phyloP scores from a whole-genome alignment of 2,113 vertebrate genomes.

The Mustelus asterias region DNA sequence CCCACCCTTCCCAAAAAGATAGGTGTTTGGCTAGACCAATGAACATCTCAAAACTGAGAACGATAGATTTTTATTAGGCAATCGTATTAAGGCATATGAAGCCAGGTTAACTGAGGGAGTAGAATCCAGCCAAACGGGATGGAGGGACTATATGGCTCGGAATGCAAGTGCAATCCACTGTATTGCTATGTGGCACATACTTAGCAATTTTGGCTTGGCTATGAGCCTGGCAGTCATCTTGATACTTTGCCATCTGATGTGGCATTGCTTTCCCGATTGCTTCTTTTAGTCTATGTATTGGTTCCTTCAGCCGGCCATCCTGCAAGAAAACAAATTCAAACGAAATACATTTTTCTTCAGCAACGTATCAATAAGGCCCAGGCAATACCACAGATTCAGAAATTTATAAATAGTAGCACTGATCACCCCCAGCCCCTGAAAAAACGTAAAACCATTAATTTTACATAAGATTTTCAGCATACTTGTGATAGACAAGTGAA shows the following conservation, averaged over 20 bases:
- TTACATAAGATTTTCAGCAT: background rate
- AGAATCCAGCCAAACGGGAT: background rate
- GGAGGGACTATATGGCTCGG: background rate
- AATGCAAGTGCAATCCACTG: background rate
- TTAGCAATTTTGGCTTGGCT: constrained; percentile 73
- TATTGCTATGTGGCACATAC: constrained; percentile 55
- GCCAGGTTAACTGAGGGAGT: background rate
- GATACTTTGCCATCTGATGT: constrained; percentile 78
- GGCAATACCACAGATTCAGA: background rate
- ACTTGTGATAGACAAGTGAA: background rate
- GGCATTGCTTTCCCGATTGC: constrained; percentile 80
- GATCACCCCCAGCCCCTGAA: background rate
- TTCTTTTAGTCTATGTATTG: constrained; percentile 76
- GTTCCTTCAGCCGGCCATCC: constrained; percentile 65
- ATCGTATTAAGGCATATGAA: background rate
- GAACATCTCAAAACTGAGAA: background rate
- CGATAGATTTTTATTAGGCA: background rate
- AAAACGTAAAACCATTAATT: background rate
- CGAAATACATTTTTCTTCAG: background rate
- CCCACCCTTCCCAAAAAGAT: background rate
- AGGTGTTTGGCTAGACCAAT: background rate
- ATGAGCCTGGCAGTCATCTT: constrained; percentile 70
- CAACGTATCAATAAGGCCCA: too few relatives aligned
- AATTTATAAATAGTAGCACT: background rate
- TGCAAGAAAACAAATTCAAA: constrained; percentile 43